Percentiles rank a stretch among this genome's conserved stretches.
Evolutionary conservation across 2,797 vertebrate species (phyloP).

Genomic region (Epinephelus awoara): DNA sequence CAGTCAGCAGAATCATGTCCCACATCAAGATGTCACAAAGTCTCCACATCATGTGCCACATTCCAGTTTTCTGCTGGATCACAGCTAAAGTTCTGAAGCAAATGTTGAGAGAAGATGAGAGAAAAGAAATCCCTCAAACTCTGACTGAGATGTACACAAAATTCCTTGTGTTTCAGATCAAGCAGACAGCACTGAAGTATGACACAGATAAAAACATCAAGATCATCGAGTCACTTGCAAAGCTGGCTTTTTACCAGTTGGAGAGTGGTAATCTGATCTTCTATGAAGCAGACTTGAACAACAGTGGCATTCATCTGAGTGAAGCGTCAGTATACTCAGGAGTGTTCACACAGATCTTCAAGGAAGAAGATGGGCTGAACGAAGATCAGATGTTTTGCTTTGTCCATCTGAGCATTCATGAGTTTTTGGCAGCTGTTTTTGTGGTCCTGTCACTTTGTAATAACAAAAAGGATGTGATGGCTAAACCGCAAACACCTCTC

Average conservation of each 20-base stretch:
- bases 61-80: slow-evolving; percentile 53
- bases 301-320: slow-evolving; percentile 1
- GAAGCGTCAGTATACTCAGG: slow-evolving; percentile 25
- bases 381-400: slow-evolving; percentile 35
- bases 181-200: slow-evolving; percentile 16
- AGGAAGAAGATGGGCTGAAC: slow-evolving; percentile 19
- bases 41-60: slow-evolving; percentile 53
- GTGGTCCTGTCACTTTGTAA: slow-evolving; percentile 20
- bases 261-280: slow-evolving; percentile 29
- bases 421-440: slow-evolving; percentile 39
- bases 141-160: slow-evolving; percentile 46
- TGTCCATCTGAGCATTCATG: slow-evolving; percentile 42
- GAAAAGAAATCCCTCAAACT: slow-evolving; percentile 22
- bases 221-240: slow-evolving; percentile 16
- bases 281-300: slow-evolving; percentile 23
- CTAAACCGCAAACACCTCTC: background rate
- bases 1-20: slow-evolving; percentile 3
- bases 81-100: slow-evolving; percentile 27
- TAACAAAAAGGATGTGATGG: slow-evolving; percentile 9
- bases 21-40: slow-evolving; percentile 21
- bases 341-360: slow-evolving; percentile 36
- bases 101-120: background rate
- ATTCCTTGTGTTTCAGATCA: slow-evolving; percentile 35
- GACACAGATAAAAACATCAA: background rate
- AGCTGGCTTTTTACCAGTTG: slow-evolving; percentile 35